Evolutionary conservation across 2,888 invertebrate genomes (phyloP), one percentile per base, ranked within the genome.

Genomic region (Xestoiulus laeticollis): DNA sequence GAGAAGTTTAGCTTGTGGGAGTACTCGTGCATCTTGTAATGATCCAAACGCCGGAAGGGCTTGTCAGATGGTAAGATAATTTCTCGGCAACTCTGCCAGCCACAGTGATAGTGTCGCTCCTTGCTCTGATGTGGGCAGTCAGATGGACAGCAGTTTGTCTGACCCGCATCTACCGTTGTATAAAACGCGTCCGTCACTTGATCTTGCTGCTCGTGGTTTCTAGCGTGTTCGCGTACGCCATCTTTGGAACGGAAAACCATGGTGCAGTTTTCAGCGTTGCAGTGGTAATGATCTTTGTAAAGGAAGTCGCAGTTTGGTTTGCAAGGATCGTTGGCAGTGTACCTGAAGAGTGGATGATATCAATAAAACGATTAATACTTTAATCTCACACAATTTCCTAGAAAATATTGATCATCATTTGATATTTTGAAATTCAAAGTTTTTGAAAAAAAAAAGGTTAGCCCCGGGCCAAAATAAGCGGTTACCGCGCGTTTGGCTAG

Each of bases 91-190:
- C 94, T 93, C 93, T 96, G 96, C 96, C 96, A 96, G 91, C 95
- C 96, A 93, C 97, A 98, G 91, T 98, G 97, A 91, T 95, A 97
- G 91, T 97, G 97, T 86, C 95, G 96, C 89, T 96, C 95, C 89
- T 95, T 95, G 90, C 95, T 94, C 88, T 95, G 95, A 90, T 95
- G 91, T 85, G 95, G 95, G 90, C 96, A 96, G 33, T 95, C 94
- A 90, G 94, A 89, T 32, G 91, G 91, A 89, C 91, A 95, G 87
- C 94, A 94, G 90, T 95, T 95, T 10, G 90, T 90, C 86, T 91
- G 95, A 89, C 94, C 94, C 87, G 94, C 93, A 86, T 95, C 94
- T 3, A 94, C 94, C 85, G 94, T 94, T 0, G 94, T 94, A 91
- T 94, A 94, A 91, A 95, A 95, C 2, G 95, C 95, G 32, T 96